Base-by-base conservation (phyloP, 2,797 vertebrate species). In the Hippocampus kuda region DNA sequence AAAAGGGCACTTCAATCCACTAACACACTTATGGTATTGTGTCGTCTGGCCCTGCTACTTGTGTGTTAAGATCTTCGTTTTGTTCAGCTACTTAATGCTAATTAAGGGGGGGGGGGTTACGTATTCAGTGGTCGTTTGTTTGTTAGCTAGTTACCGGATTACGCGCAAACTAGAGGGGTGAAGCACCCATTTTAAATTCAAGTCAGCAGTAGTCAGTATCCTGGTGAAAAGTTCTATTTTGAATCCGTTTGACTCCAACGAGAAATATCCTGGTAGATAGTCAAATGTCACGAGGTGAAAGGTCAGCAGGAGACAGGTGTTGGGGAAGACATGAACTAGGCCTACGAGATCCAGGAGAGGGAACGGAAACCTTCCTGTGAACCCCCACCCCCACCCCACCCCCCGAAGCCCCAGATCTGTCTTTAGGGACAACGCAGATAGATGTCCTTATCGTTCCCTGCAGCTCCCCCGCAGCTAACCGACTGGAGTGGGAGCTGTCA, bases 401-500 rank as follows among this genome's bases (percentile, higher is more conserved):
- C 34, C 34, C 34, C 34, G 34, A 38, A 38, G 34, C 54, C 56
- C 9, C 5, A 13, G 71, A 67, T 70, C 76, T 77, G 81, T 83
- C 83, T 88, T 88, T 86, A 86, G 84, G 81, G 76, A 74, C 81
- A 76, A 84, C 83, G 80, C 82, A 83, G 81, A 85, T 84, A 85
- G 81, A 82, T 83, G 83, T 84, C 83, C 88, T 91, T 90, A 92
- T 90, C 90, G 88, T 75, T 77, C 81, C 83, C 85, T 82, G 84
- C 87, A 89, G 86, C 85, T 79, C 83, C 81, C 85, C 85, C 73
- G 82, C 87, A 88, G 85, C 85, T 70, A 81, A 72, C 85, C 79
- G 82, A 85, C 83, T 85, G 82, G 81, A 81, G 87, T 88, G 83
- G 79, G 82, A 82, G 72, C 83, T 88, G 88, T 91, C 89, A 88